phyloP scores from a whole-genome alignment of 2,797 vertebrate genomes.

The Peromyscus eremicus region DNA sequence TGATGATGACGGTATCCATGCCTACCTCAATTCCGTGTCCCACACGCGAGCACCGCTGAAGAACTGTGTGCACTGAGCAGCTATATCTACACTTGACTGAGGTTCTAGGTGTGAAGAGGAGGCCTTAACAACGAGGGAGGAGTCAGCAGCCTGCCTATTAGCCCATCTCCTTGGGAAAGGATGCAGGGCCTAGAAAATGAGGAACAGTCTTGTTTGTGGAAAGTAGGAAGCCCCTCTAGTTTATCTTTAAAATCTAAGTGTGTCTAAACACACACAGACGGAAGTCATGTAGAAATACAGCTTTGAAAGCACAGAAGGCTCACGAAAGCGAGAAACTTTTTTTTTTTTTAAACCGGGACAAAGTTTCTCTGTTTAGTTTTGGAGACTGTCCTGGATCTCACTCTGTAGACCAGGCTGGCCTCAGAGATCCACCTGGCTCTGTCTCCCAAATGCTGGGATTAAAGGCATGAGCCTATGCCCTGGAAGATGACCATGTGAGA shows the following conservation, averaged over 20 bases:
- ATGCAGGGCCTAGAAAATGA: slow-evolving; percentile 23
- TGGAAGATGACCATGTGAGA: background rate
- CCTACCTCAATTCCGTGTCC: slow-evolving; percentile 52
- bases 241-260: slow-evolving; percentile 40
- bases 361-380: too few species aligned
- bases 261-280: background rate
- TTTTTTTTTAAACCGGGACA: background rate
- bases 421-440: too few species aligned
- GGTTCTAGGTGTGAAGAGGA: background rate
- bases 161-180: slow-evolving; percentile 15
- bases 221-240: background rate
- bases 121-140: background rate
- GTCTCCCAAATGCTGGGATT: too few species aligned
- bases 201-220: slow-evolving; percentile 3
- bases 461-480: background rate
- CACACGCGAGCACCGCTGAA: slow-evolving; percentile 54
- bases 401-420: too few species aligned
- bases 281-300: background rate
- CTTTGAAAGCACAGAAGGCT: slow-evolving; percentile 1
- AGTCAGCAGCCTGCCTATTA: background rate
- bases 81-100: background rate
- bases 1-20: slow-evolving; percentile 64
- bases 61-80: slow-evolving; percentile 46
- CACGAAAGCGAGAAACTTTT: slow-evolving; percentile 23
- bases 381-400: too few species aligned